These are phyloP conservation scores for Kobus ellipsiprymnus DNA, from an alignment of 2,113 vertebrate species.

Conservation along the genomic window DNA sequence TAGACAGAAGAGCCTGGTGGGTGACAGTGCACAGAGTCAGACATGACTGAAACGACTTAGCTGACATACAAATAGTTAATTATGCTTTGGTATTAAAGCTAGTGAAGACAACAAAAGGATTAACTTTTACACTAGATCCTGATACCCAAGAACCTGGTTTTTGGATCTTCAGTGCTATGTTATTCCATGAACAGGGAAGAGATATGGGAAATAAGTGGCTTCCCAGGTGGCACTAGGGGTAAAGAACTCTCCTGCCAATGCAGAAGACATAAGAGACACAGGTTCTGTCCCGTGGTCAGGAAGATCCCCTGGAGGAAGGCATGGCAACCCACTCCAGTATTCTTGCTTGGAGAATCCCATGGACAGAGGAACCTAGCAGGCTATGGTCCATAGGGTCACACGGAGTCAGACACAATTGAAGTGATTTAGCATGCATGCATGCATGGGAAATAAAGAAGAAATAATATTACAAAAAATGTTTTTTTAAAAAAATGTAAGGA, in stretches of 20 bases:
- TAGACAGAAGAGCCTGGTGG: background rate
- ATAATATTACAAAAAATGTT: background rate
- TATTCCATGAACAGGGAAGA: background rate
- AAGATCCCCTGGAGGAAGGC: background rate
- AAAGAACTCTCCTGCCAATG: background rate
- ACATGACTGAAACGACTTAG: background rate
- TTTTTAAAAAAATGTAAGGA: background rate
- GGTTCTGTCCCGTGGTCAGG: background rate
- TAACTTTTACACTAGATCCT: background rate
- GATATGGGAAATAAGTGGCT: background rate
- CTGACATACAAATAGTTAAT: background rate
- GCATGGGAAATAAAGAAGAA: background rate
- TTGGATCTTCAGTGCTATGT: background rate
- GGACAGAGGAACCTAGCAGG: background rate
- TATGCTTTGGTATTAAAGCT: background rate
- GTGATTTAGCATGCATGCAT: background rate
- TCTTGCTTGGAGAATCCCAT: background rate
- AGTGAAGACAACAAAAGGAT: background rate
- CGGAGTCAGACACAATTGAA: background rate
- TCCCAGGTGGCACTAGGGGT: background rate
- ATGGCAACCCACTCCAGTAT: background rate
- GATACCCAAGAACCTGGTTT: background rate
- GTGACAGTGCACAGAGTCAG: background rate
- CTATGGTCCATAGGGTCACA: background rate
- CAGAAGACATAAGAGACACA: background rate